Evolutionary conservation across 2,888 invertebrate species (phyloP), one percentile per base, ranked within the genome.

Genomic region (Caradrina kadenii): DNA sequence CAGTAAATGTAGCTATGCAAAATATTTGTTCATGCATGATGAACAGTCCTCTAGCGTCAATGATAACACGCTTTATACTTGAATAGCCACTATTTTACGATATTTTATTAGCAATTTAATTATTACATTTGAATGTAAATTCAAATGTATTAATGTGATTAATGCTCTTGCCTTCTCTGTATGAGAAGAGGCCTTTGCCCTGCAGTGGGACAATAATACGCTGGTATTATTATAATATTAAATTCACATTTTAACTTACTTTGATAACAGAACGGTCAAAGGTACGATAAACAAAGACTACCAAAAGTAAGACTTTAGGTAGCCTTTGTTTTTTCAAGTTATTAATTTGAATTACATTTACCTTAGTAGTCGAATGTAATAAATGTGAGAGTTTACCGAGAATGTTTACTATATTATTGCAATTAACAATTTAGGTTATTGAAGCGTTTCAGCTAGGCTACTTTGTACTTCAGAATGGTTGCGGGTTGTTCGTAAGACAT

Each of bases 361-460:
- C 11, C 13, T 55, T 13, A 17, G 10, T 17, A 39, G 39, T n/a
- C n/a, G n/a, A 65, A 39, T 55, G 39, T 54, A 49, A 42, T 56
- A 45, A 56, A 75, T 53, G 39, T 53, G 17, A 39, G 11, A 19
- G 42, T 49, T 75, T n/a, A 15, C 31, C 0, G n/a, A 49, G 54
- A 59, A 59, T 31, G 21, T 67, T 58, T 58, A 50, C 26, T 17
- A 35, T 59, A 75, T 59, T 54, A 49, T 11, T 49, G 59, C 42
- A 53, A 54, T 66, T 73, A 55, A 13, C 45, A 19, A 53, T 73
- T 49, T 50, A 59, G 22, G 49, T 50, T 59, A 21, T 54, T 54
- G 7, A 54, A 74, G 31, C 39, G 42, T 55, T 59, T 49, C 42
- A 55, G 26, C 50, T 39, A 45, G 15, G 13, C 22, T 42, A 19